Base-by-base conservation (phyloP, 35 echinoderm and acorn worm species). In the Ophioderma brevispina region DNA sequence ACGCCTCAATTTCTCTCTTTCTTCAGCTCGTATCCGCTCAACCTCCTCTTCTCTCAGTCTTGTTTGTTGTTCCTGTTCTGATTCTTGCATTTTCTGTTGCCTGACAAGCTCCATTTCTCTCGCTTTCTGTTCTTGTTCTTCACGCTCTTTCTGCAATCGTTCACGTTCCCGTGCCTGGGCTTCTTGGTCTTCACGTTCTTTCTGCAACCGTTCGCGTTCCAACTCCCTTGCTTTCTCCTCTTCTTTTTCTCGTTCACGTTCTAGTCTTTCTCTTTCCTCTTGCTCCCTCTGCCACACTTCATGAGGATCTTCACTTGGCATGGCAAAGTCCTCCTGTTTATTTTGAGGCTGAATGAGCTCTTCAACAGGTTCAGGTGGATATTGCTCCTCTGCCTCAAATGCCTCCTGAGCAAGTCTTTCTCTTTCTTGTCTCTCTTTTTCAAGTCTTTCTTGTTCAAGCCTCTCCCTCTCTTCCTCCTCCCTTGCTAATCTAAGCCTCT, bases 11-110 rank as follows among this genome's bases (percentile, higher is more conserved):
- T 50, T 80, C 39, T 94, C 96, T 36, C 92, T 88, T 85, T 92
- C 96, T 82, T 98, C 96, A 25, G 33, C 31, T 37, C 92, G 36
- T 21, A 94, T 94, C 36, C 86, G 56, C n/a, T 94, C 96, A 37
- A 90, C 85, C 41, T 94, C 96, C 75, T 94, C 89, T 13, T 94
- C 89, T 34, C 87, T 75, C 35, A 91, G 80, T 33, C 86, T 78
- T 33, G 38, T 49, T 31, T 50, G 81, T 19, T 56, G 38, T 37
- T 92, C 87, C 32, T 89, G 81, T 50, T 93, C 56, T 37, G 79
- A 31, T 55, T 76, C 37, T 86, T 36, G 55, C 33, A 59, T 33
- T 89, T 42, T 35, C 38, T 30, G 32, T 36, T 86, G 39, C 77
- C 38, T 41, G 21, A 33, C 39, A 38, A 31, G 59, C 36, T 87